These are phyloP conservation scores for Ceratotherium simum DNA, from an alignment of 2,113 vertebrate genomes.

Conservation along the genomic window DNA sequence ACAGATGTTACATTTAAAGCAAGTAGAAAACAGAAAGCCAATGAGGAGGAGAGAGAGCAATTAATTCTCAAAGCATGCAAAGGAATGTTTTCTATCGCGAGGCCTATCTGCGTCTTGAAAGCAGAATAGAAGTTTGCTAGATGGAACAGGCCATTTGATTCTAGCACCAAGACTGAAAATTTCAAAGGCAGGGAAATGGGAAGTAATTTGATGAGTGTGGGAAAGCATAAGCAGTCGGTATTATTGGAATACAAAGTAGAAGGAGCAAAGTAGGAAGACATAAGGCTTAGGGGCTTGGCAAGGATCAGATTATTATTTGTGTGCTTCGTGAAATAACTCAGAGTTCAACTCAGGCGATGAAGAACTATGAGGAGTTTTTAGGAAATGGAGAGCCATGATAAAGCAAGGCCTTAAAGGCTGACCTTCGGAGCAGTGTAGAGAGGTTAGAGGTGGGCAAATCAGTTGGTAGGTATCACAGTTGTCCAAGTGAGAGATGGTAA, in stretches of 20 bases:
- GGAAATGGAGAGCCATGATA: neutral
- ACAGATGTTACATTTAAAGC: neutral
- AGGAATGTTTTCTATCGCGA: slow-evolving; percentile 1
- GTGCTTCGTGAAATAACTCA: neutral
- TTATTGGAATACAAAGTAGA: neutral
- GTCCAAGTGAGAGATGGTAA: neutral
- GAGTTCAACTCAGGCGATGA: neutral
- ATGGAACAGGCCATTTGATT: neutral
- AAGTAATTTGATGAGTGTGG: neutral
- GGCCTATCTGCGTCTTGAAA: neutral
- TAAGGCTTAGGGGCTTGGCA: neutral
- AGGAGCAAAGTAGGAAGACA: neutral
- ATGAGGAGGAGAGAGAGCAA: neutral
- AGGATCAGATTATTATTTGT: neutral
- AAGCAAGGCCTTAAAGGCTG: neutral
- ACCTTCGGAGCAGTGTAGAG: neutral
- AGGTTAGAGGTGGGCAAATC: neutral
- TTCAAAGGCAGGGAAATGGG: neutral
- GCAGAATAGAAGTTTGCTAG: neutral
- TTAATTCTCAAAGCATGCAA: neutral
- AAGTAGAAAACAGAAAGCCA: neutral
- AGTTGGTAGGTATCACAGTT: neutral
- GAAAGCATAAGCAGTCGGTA: neutral
- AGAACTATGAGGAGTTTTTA: neutral
- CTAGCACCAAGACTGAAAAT: neutral